These are phyloP conservation scores for Eugnorisma glareosa DNA, from an alignment of 2,888 invertebrate species.

Conservation along the genomic window DNA sequence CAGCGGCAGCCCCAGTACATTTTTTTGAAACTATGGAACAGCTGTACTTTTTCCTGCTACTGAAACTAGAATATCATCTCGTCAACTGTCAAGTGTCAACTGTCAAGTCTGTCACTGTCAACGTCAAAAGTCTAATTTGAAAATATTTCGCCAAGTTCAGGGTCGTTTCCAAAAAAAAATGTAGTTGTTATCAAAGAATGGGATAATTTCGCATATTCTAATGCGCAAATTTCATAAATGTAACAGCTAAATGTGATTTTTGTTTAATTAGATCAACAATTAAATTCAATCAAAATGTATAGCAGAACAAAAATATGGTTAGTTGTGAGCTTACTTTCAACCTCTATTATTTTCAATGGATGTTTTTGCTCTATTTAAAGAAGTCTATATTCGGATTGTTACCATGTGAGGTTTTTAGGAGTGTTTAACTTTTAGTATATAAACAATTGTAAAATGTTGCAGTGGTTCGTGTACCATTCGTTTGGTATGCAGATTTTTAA, in stretches of 20 bases:
- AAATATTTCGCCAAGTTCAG: slow-evolving; percentile 48
- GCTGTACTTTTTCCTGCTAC: neutral
- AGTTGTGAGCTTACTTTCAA: slow-evolving; percentile 27
- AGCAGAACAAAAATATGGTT: slow-evolving; percentile 85
- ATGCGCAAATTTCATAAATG: slow-evolving; percentile 69
- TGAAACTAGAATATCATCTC: slow-evolving; percentile 40
- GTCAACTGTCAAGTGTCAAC: neutral
- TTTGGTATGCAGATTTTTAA: slow-evolving; percentile 87
- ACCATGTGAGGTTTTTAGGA: neutral
- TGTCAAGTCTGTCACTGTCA: slow-evolving; percentile 39
- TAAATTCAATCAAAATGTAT: slow-evolving; percentile 79
- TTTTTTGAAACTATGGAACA: neutral
- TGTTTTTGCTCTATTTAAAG: slow-evolving; percentile 1
- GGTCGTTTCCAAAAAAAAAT: slow-evolving; percentile 60
- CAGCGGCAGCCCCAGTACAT: too few relatives aligned
- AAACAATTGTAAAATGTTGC: slow-evolving; percentile 31
- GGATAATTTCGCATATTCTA: slow-evolving; percentile 33
- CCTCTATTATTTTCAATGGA: neutral
- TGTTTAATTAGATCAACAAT: slow-evolving; percentile 30
- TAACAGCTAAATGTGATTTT: slow-evolving; percentile 37
- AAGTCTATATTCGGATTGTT: neutral
- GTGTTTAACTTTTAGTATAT: neutral
- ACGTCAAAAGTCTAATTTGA: slow-evolving; percentile 27
- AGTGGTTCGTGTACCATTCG: slow-evolving; percentile 75
- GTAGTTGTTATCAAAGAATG: slow-evolving; percentile 47